Conservation (phyloP, 2,113 vertebrate genomes). For the Phycodurus eques region DNA sequence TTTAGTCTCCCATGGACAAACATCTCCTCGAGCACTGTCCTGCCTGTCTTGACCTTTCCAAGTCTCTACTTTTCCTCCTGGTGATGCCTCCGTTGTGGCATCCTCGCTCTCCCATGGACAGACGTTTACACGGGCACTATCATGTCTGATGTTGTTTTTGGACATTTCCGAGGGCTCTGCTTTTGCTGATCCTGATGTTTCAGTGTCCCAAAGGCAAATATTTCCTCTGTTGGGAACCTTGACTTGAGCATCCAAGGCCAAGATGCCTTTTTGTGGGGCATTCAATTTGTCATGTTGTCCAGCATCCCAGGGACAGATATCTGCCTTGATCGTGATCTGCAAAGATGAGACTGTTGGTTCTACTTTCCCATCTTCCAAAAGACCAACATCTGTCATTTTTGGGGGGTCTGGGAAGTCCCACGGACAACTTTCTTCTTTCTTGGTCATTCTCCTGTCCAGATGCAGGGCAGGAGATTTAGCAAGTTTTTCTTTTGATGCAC, state of each 20-base stretch:
- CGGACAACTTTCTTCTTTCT: constrained; percentile 50
- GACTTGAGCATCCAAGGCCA: constrained; percentile 25
- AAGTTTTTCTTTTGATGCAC: constrained; percentile 27
- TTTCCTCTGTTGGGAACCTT: constrained; percentile 17
- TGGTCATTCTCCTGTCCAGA: constrained; percentile 27
- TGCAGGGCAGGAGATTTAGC: constrained; percentile 7
- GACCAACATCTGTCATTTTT: constrained; percentile 38
- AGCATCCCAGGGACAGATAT: constrained; percentile 57
- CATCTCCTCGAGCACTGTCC: constrained; percentile 6
- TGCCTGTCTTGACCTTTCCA: constrained; percentile 14
- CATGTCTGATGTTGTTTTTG: constrained; percentile 13
- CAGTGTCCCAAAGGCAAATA: constrained; percentile 50
- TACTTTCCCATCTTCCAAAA: constrained; percentile 47
- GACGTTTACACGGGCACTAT: constrained; percentile 14
- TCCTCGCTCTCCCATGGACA: constrained; percentile 58
- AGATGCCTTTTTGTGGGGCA: constrained; percentile 20
- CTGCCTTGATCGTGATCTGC: constrained; percentile 50
- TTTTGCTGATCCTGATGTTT: constrained; percentile 10
- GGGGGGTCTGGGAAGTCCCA: constrained; percentile 56
- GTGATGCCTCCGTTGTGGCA: too few relatives aligned
- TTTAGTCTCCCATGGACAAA: constrained; percentile 59
- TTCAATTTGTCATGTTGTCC: constrained; percentile 31
- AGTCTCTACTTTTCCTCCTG: background rate
- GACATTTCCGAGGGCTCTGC: constrained; percentile 6
- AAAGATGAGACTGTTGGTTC: constrained; percentile 27